A percentile compares a stretch with the other conserved stretches of the same genome.
These are phyloP conservation scores for Psococerastis gibbosa DNA, from an alignment of 2,888 invertebrate species.

Conservation along the genomic window DNA sequence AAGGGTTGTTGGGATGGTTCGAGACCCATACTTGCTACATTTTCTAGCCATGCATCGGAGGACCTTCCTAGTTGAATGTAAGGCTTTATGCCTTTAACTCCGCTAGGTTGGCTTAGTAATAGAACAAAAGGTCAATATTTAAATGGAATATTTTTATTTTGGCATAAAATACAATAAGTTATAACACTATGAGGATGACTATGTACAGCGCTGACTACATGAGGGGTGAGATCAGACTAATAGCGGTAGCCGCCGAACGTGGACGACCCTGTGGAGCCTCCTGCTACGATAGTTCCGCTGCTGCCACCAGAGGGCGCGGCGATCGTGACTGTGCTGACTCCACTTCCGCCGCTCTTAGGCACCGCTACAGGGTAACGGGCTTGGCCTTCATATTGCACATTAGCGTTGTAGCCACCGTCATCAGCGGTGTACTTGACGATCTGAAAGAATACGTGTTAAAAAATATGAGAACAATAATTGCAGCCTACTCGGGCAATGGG, in stretches of 20 bases:
- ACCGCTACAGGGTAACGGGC: slow-evolving; percentile 13
- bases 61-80: too few species aligned
- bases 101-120: too few species aligned
- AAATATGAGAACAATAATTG: too few species aligned
- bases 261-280: slow-evolving; percentile 10
- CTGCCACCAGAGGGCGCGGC: neutral
- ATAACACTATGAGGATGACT: neutral
- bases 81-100: too few species aligned
- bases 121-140: too few species aligned
- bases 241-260: neutral
- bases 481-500: too few species aligned
- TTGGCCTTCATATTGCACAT: slow-evolving; percentile 19
- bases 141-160: too few species aligned
- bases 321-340: neutral
- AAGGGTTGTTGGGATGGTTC: too few species aligned
- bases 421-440: slow-evolving; percentile 19
- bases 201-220: neutral
- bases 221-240: neutral
- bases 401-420: slow-evolving; percentile 18
- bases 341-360: neutral
- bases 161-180: too few species aligned
- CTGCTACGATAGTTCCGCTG: neutral
- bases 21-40: too few species aligned
- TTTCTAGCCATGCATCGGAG: too few species aligned
- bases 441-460: neutral